Conservation (phyloP, 1,140 invertebrate genomes). For the Ruditapes philippinarum region DNA sequence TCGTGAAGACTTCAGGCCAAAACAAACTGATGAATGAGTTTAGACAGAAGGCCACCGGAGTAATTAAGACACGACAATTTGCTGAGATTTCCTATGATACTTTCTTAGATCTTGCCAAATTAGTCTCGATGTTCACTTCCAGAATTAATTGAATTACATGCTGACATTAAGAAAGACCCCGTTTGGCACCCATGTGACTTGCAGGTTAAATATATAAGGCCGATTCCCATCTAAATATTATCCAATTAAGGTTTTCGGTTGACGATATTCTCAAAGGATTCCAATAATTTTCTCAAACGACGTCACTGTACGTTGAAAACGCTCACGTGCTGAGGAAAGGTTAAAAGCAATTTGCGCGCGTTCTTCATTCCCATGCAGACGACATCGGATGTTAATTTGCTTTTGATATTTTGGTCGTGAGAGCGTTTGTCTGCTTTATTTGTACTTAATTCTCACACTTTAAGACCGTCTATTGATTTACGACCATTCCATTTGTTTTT, state of each 20-base stretch:
- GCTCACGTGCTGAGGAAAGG: neutral
- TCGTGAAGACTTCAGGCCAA: neutral
- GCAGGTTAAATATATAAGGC: conserved; percentile 52
- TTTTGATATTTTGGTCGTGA: conserved; percentile 34
- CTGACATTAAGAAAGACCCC: conserved; percentile 38
- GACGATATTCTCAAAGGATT: conserved; percentile 35
- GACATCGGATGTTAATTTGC: conserved; percentile 29
- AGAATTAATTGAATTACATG: conserved; percentile 50
- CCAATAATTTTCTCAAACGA: conserved; percentile 13
- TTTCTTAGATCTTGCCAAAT: conserved; percentile 46
- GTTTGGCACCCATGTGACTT: conserved; percentile 21
- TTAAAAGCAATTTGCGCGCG: conserved; percentile 44
- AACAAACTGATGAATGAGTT: conserved; percentile 15
- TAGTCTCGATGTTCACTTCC: conserved; percentile 31
- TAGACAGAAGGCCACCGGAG: conserved; percentile 40
- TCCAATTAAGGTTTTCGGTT: conserved; percentile 29
- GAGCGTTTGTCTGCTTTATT: neutral
- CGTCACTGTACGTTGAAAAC: conserved; percentile 34
- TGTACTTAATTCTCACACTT: neutral
- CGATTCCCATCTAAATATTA: conserved; percentile 50
- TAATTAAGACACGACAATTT: conserved; percentile 43
- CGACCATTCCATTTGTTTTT: neutral
- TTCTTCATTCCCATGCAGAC: conserved; percentile 21
- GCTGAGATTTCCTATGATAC: conserved; percentile 24
- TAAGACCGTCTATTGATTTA: neutral